These are phyloP conservation scores for Brachystomella parvula DNA, from an alignment of 1,140 invertebrate genomes.

Conservation along the genomic window DNA sequence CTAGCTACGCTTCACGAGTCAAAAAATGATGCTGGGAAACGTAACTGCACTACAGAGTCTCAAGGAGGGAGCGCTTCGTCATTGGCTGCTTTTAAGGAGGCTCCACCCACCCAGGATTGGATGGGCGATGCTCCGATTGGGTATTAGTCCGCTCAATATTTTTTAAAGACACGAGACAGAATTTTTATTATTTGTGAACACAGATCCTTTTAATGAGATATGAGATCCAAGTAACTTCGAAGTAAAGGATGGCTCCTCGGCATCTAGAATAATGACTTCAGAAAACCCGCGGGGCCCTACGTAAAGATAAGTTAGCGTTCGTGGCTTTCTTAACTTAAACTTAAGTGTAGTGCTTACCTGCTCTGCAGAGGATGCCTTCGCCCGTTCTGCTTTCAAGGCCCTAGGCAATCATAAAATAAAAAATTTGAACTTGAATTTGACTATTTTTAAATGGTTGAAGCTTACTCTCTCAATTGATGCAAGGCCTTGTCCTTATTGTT, in stretches of 20 bases:
- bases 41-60: no score
- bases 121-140: no score
- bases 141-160: no score
- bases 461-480: conserved; percentile 89
- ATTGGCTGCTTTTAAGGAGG: no score
- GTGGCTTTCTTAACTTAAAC: conserved; percentile 3
- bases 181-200: conserved; percentile 1
- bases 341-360: conserved; percentile 12
- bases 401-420: background rate
- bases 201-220: conserved; percentile 10
- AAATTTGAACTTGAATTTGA: background rate
- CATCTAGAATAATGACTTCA: conserved; percentile 35
- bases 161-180: background rate
- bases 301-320: conserved; percentile 12
- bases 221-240: conserved; percentile 1
- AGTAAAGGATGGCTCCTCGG: background rate
- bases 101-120: no score
- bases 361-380: conserved; percentile 15
- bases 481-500: conserved; percentile 90
- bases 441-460: conserved; percentile 3
- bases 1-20: no score
- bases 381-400: conserved; percentile 6
- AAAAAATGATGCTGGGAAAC: no score
- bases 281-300: conserved; percentile 35
- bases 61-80: no score